A percentile compares a stretch with the other conserved stretches of the same genome.
These are phyloP conservation scores for Notiomystis cincta DNA, from an alignment of 2,113 vertebrate genomes.

Conservation along the genomic window DNA sequence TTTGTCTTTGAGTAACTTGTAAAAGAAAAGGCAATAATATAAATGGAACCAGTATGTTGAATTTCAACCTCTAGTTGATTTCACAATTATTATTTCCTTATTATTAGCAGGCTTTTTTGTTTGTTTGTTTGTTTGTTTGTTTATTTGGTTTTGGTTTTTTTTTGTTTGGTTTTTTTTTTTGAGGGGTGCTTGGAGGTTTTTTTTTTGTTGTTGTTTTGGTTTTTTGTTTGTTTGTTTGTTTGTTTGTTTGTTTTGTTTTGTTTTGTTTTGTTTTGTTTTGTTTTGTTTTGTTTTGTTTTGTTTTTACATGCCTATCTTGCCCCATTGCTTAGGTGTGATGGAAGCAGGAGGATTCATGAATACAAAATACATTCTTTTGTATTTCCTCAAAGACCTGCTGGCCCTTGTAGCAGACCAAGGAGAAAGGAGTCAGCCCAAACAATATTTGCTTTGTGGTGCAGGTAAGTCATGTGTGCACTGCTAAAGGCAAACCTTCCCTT, in stretches of 20 bases:
- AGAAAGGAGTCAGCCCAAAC: not conserved
- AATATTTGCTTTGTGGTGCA: rapidly evolving
- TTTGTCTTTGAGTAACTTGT: not conserved
- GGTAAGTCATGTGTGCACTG: no score
- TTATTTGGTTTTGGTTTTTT: not conserved
- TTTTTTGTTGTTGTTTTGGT: no score
- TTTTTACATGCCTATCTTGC: not conserved
- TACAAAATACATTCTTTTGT: not conserved
- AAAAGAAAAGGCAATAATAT: not conserved
- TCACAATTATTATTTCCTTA: not conserved
- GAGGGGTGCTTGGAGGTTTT: no score
- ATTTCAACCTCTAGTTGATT: not conserved
- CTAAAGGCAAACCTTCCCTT: not conserved
- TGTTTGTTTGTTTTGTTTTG: not conserved
- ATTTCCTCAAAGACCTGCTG: not conserved
- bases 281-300: not conserved
- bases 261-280: not conserved
- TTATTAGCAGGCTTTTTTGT: not conserved
- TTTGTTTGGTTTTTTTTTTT: not conserved
- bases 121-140: not conserved
- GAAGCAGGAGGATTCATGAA: not conserved
- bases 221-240: no score
- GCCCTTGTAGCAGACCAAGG: not conserved
- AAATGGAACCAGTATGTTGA: not conserved
- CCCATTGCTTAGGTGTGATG: rapidly evolving